These are phyloP conservation scores for Champsocephalus esox DNA, from an alignment of 2,797 vertebrate species.

Conservation along the genomic window DNA sequence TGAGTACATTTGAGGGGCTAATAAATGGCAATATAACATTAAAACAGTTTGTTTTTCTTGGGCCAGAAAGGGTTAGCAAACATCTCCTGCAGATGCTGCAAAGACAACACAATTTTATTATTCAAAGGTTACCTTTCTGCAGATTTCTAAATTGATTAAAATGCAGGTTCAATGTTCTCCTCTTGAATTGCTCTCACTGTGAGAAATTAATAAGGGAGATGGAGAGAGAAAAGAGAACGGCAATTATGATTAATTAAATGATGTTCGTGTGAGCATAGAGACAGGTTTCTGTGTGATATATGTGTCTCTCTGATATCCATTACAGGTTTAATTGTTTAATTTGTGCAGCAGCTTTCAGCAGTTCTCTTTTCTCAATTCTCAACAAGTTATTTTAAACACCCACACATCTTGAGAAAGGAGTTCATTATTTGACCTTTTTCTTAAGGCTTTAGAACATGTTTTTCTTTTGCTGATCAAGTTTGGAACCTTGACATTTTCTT, in stretches of 20 bases:
- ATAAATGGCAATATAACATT: not conserved
- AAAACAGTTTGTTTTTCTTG: not conserved
- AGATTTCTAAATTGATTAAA: constrained; percentile 7
- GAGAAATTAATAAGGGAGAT: constrained; percentile 36
- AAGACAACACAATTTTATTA: not conserved
- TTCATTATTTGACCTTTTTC: not conserved
- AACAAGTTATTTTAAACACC: not conserved
- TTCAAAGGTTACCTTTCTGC: not conserved
- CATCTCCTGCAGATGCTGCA: not conserved
- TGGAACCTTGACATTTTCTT: not conserved
- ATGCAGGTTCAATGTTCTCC: constrained; percentile 26
- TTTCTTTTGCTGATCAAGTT: not conserved
- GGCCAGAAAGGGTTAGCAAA: not conserved
- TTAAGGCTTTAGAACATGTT: not conserved
- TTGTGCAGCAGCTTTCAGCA: not conserved
- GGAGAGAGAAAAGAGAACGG: constrained; percentile 8
- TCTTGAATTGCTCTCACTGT: constrained; percentile 15
- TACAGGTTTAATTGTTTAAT: not conserved
- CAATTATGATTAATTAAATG: constrained; percentile 40
- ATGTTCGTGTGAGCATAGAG: not conserved
- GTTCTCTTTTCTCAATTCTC: not conserved
- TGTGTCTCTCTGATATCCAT: not conserved
- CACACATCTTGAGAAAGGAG: not conserved
- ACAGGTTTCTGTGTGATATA: not conserved
- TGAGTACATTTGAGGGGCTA: not conserved